Conservation (phyloP, 2,888 invertebrate species). For the Hipparchia sbordonii region DNA sequence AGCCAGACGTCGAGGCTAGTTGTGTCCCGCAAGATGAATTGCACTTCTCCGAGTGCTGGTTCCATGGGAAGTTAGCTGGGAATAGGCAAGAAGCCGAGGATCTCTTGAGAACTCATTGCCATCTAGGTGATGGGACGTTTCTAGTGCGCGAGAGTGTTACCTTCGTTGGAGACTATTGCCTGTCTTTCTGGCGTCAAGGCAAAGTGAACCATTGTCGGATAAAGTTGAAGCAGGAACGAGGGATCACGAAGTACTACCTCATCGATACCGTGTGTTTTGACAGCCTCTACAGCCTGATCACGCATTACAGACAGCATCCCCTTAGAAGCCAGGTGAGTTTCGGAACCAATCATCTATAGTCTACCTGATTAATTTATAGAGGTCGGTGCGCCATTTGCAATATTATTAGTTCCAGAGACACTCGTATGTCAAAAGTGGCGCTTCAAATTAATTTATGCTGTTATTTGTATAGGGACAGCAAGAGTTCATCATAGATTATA, state of each 20-base stretch:
- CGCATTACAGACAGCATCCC: slow-evolving; percentile 93
- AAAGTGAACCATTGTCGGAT: slow-evolving; percentile 97
- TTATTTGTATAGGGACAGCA: too few species aligned
- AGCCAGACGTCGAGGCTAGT: slow-evolving; percentile 81
- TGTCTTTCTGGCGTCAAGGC: slow-evolving; percentile 96
- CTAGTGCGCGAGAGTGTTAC: slow-evolving; percentile 97
- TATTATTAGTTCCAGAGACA: too few species aligned
- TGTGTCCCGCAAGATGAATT: slow-evolving; percentile 92
- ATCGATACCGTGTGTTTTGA: slow-evolving; percentile 95
- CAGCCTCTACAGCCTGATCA: slow-evolving; percentile 94
- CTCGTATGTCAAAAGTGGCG: too few species aligned
- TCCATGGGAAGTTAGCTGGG: slow-evolving; percentile 92
- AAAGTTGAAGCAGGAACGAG: slow-evolving; percentile 93
- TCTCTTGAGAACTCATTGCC: slow-evolving; percentile 88
- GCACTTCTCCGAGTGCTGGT: slow-evolving; percentile 97
- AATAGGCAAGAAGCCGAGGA: slow-evolving; percentile 91
- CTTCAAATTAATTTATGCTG: too few species aligned
- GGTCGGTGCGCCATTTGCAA: too few species aligned
- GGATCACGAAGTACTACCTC: slow-evolving; percentile 94
- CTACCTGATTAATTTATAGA: too few species aligned
- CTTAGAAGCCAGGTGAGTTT: slow-evolving; percentile 88
- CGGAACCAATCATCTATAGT: too few species aligned
- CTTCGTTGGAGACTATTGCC: slow-evolving; percentile 97
- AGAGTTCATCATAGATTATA: too few species aligned
- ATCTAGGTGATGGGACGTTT: slow-evolving; percentile 95